Evolutionary conservation across 2,113 vertebrate species (phyloP).

Genomic region (Platanista minor): DNA sequence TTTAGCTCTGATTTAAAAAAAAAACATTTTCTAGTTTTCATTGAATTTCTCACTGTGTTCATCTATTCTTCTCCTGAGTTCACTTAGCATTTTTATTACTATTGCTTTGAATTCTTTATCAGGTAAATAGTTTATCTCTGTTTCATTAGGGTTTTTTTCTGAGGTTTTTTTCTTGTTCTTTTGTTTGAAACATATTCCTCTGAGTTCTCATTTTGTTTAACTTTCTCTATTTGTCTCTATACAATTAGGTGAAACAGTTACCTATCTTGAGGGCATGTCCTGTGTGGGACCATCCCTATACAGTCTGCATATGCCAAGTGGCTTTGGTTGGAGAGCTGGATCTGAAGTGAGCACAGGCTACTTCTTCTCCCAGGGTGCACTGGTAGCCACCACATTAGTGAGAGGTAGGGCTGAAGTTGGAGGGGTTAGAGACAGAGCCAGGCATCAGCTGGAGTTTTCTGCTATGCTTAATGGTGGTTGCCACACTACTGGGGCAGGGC

Average conservation of each 20-base stretch:
- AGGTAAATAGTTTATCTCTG: no score
- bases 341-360: neutral
- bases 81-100: no score
- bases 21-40: no score
- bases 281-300: neutral
- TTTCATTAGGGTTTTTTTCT: no score
- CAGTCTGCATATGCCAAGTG: neutral
- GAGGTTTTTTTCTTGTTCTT: neutral
- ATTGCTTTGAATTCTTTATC: no score
- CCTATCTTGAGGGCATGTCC: neutral
- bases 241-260: neutral
- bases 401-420: neutral
- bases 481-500: neutral
- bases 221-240: neutral
- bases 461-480: neutral
- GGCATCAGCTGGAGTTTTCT: neutral
- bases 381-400: neutral
- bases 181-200: neutral
- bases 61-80: no score
- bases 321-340: neutral
- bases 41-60: no score
- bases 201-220: neutral
- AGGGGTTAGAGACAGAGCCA: neutral
- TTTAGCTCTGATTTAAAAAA: no score
- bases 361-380: neutral